Conservation (phyloP, 2,797 vertebrate species). For the Iguana delicatissima region DNA sequence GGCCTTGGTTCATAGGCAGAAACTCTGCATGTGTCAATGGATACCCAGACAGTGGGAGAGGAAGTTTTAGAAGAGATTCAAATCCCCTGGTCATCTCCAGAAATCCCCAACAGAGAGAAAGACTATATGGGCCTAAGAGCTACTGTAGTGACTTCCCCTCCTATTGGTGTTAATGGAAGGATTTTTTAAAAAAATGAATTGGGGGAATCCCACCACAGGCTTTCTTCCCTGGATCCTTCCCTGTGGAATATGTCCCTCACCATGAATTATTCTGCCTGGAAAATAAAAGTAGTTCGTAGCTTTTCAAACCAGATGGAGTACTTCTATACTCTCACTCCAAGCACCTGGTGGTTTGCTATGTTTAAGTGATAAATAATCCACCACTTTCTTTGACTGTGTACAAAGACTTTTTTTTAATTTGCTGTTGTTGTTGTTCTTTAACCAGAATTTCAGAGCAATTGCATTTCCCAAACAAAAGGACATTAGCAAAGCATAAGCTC, state of each 20-base stretch:
- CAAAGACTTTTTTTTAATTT: not conserved
- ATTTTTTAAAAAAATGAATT: too few species aligned
- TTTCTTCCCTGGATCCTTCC: not conserved
- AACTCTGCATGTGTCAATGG: not conserved
- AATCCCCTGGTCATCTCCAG: too few species aligned
- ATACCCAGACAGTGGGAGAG: too few species aligned
- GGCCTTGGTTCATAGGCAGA: not conserved
- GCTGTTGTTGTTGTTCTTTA: not conserved
- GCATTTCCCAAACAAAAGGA: constrained; percentile 25
- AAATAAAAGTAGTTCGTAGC: not conserved
- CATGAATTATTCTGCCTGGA: not conserved
- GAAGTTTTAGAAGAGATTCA: too few species aligned
- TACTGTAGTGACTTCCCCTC: not conserved
- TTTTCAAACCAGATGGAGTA: not conserved
- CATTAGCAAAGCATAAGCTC: constrained; percentile 10
- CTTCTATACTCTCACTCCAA: not conserved
- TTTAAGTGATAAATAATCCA: not conserved
- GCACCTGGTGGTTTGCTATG: not conserved
- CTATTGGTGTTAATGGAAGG: not conserved
- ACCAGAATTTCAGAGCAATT: not conserved
- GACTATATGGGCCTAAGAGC: too few species aligned
- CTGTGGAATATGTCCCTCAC: not conserved
- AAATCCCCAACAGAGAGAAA: too few species aligned
- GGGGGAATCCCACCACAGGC: too few species aligned
- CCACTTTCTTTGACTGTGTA: not conserved